Evolutionary conservation across 2,797 vertebrate species (phyloP), one percentile per base, ranked within the genome.

Genomic region (Varecia variegata): DNA sequence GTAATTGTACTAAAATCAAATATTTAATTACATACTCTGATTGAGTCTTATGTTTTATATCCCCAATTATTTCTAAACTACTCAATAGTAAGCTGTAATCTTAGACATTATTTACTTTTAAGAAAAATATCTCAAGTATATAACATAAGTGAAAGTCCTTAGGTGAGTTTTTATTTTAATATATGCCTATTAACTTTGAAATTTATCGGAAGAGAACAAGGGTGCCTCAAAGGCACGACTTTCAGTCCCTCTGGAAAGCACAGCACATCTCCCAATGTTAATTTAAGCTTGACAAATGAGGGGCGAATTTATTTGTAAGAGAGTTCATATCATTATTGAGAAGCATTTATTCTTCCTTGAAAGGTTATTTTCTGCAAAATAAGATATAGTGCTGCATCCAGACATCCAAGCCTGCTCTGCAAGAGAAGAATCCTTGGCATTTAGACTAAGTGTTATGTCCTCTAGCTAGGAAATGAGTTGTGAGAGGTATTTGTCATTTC

Each of bases 331-430:
- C 70, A 90, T 96, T 93, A 91, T 32, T 70, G 80, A 94, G 71
- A 96, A 94, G 81, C 74, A 90, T 79, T 97, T 97, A 93, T 88
- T 96, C 86, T 93, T 88, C 38, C 83, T 92, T 96, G 54, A 96
- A 96, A 95, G 86, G 58, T 94, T 92, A 92, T 98, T 96, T 97
- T 97, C 94, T 94, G 84, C 32, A 95, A 90, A 95, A 81, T 95
- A 90, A 96, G 83, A 95, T 93, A 90, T 21, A 94, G 56, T 62
- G 47, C n/a, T 94, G 18, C 47, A 82, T 74, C 70, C 7, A 89
- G 82, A 9, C 65, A 86, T 15, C 38, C 17, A n/a, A 43, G 43
- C 73, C 54, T 93, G 54, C 70, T 86, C 54, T 91, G 45, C 2
- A 32, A 93, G 73, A 35, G 52, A 91, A 73, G n/a, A 88, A 43